phyloP scores from a whole-genome alignment of 2,113 vertebrate species.

The Neotoma lepida region DNA sequence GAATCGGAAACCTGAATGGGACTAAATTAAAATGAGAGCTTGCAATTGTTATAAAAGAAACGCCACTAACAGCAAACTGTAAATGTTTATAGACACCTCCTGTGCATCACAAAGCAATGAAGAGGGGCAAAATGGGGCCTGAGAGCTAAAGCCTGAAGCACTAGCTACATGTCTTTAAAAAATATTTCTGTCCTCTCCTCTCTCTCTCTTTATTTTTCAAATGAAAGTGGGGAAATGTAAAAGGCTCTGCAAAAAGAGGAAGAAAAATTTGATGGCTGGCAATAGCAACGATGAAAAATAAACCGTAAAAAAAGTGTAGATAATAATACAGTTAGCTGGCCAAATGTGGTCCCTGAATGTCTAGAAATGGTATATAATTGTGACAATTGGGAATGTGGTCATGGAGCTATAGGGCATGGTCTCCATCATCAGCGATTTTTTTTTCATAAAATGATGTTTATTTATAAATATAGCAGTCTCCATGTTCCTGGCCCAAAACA shows the following conservation, averaged over 20 bases:
- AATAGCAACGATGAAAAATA: constrained; percentile 69
- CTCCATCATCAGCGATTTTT: constrained; percentile 79
- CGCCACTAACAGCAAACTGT: constrained; percentile 83
- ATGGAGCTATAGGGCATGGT: constrained; percentile 1
- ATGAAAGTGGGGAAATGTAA: constrained; percentile 55
- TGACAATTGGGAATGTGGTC: constrained; percentile 45
- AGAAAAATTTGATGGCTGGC: constrained; percentile 70
- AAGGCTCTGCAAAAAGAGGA: constrained; percentile 46
- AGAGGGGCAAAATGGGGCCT: constrained; percentile 81
- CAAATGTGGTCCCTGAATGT: constrained; percentile 78
- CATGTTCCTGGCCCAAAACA: constrained; percentile 70
- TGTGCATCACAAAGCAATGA: constrained; percentile 84
- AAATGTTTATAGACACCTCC: constrained; percentile 89
- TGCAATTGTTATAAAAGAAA: constrained; percentile 84
- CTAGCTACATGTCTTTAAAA: constrained; percentile 75
- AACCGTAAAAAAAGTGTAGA: constrained; percentile 65
- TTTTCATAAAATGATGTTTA: constrained; percentile 76
- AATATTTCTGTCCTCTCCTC: constrained; percentile 61
- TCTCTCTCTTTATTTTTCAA: background rate
- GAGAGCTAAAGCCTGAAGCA: constrained; percentile 62
- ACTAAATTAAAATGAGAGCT: constrained; percentile 88
- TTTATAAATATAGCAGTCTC: constrained; percentile 73
- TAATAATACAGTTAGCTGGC: constrained; percentile 78
- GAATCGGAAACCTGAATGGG: constrained; percentile 85
- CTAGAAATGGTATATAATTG: constrained; percentile 71